Evolutionary conservation across 2,797 vertebrate species (phyloP).

Genomic region (Potorous gilbertii): DNA sequence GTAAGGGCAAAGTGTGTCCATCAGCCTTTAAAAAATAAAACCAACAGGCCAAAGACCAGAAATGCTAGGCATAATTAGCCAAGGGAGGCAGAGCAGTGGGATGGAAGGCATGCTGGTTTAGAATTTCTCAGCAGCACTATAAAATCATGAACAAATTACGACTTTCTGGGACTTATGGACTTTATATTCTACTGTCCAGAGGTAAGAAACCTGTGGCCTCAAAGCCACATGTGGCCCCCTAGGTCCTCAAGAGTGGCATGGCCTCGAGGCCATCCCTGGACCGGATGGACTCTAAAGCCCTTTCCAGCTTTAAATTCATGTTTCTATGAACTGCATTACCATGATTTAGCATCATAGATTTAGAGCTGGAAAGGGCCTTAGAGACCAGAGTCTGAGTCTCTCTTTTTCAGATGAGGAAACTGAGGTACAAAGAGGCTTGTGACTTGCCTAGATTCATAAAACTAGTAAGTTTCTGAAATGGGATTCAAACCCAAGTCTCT

Average conservation of each 20-base stretch:
- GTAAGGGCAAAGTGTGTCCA: neutral
- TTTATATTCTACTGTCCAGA: neutral
- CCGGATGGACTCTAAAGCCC: neutral
- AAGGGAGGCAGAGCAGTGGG: neutral
- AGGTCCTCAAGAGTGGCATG: too few species aligned
- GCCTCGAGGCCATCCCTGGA: too few species aligned
- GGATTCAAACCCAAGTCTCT: too few species aligned
- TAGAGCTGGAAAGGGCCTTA: neutral
- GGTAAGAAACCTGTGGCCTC: too few species aligned
- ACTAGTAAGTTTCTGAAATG: too few species aligned
- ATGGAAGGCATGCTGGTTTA: neutral
- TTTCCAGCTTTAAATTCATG: neutral
- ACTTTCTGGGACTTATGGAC: neutral
- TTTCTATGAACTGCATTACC: neutral
- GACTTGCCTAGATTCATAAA: too few species aligned
- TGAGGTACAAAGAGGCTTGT: too few species aligned
- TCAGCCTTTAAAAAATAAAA: neutral
- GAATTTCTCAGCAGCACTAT: neutral
- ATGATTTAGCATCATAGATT: neutral
- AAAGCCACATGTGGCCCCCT: too few species aligned
- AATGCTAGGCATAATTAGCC: neutral
- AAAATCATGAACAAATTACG: neutral
- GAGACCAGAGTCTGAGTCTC: neutral
- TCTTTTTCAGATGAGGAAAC: neutral
- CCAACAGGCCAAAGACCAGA: neutral